Evolutionary conservation across 2,113 vertebrate genomes (phyloP).

Genomic region (Sminthopsis crassicaudata): DNA sequence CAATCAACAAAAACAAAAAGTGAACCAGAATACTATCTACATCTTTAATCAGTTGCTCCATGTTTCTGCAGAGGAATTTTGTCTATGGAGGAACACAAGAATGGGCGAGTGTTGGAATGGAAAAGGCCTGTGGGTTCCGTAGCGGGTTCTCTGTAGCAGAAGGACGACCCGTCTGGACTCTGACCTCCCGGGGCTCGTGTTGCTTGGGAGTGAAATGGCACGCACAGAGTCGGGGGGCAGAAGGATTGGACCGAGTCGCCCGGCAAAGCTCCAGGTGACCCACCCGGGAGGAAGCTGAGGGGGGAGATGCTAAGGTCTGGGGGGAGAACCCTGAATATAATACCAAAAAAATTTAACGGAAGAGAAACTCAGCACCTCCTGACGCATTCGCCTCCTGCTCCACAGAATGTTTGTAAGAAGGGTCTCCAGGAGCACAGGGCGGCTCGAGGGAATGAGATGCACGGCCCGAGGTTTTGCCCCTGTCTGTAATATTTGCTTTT

Average conservation of each 20-base stretch:
- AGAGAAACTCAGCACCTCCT: neutral
- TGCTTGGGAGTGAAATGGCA: neutral
- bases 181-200: neutral
- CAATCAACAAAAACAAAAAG: too few species aligned
- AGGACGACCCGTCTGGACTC: neutral
- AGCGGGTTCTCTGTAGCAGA: neutral
- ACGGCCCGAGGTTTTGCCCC: neutral
- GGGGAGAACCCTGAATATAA: too few species aligned
- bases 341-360: too few species aligned
- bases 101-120: too few species aligned
- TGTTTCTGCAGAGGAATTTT: too few species aligned
- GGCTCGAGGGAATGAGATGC: neutral
- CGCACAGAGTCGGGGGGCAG: neutral
- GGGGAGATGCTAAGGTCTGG: too few species aligned
- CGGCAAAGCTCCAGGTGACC: too few species aligned
- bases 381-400: neutral
- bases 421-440: neutral
- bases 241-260: neutral
- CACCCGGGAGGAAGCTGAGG: too few species aligned
- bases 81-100: too few species aligned
- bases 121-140: too few species aligned
- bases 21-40: too few species aligned
- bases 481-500: neutral
- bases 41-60: too few species aligned
- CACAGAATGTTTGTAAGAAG: neutral